These are phyloP conservation scores for Acronicta aceris DNA, from an alignment of 2,888 invertebrate genomes.

Conservation along the genomic window DNA sequence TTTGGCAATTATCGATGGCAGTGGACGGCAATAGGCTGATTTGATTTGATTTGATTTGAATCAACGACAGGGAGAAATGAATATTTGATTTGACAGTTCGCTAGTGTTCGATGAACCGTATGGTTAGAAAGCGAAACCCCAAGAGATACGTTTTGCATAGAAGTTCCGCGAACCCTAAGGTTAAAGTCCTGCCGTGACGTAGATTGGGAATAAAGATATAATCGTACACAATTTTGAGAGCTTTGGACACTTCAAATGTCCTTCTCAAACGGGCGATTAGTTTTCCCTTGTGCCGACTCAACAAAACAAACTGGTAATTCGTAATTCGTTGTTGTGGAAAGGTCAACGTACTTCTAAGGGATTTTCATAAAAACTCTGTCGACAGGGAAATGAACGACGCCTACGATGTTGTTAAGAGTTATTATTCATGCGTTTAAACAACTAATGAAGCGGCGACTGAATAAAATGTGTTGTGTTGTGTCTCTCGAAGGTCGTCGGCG, in stretches of 20 bases:
- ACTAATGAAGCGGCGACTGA: slow-evolving; percentile 52
- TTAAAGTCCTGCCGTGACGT: slow-evolving; percentile 65
- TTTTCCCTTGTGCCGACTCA: slow-evolving; percentile 41
- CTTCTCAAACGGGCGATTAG: slow-evolving; percentile 48
- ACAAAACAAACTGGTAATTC: slow-evolving; percentile 23
- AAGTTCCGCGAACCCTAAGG: slow-evolving; percentile 42
- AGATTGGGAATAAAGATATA: slow-evolving; percentile 43
- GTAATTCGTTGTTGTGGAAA: slow-evolving; percentile 17
- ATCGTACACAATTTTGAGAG: slow-evolving; percentile 27
- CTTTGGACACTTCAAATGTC: slow-evolving; percentile 45
- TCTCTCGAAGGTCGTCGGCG: slow-evolving; percentile 52
- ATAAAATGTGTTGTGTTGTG: slow-evolving; percentile 50
- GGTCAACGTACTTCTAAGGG: slow-evolving; percentile 45
- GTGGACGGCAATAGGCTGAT: too few species aligned
- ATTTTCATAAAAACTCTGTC: slow-evolving; percentile 44
- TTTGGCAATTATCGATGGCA: slow-evolving; percentile 57
- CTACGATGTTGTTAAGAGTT: slow-evolving; percentile 53
- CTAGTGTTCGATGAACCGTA: slow-evolving; percentile 20
- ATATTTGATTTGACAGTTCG: slow-evolving; percentile 24
- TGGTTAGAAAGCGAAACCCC: slow-evolving; percentile 38
- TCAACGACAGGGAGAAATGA: slow-evolving; percentile 32
- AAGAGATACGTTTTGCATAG: slow-evolving; percentile 32
- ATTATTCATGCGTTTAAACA: slow-evolving; percentile 58
- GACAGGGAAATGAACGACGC: slow-evolving; percentile 57
- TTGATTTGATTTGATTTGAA: too few species aligned